phyloP scores from a whole-genome alignment of 2,113 vertebrate species.

The Myxocyprinus asiaticus region DNA sequence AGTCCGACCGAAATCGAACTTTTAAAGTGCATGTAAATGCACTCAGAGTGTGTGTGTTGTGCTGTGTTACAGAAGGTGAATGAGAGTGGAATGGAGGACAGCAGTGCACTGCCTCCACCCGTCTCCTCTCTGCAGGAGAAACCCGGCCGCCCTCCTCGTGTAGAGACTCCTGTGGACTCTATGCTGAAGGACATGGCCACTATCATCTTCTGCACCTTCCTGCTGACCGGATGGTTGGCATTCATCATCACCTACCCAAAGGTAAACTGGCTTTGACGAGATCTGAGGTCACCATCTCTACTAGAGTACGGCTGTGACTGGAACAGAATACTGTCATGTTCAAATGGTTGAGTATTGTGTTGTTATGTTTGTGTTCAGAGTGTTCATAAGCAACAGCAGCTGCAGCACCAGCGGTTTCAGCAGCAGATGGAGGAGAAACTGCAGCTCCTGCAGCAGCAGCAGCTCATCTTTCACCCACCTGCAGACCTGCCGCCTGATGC shows the following conservation, averaged over 20 bases:
- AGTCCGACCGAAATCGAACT: no score
- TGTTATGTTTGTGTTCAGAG: constrained; percentile 68
- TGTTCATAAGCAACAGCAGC: constrained; percentile 87
- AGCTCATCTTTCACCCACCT: constrained; percentile 78
- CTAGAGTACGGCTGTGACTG: no score
- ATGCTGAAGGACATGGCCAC: constrained; percentile 96
- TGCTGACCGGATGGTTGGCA: constrained; percentile 93
- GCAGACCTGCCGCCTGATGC: constrained; percentile 52
- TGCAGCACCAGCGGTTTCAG: constrained; percentile 91
- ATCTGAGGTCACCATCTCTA: no score
- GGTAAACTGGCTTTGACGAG: constrained; percentile 67
- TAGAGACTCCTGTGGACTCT: constrained; percentile 88
- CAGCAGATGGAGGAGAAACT: constrained; percentile 90
- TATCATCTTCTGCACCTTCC: constrained; percentile 93
- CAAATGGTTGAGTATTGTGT: neutral
- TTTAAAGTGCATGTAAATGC: no score
- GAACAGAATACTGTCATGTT: neutral
- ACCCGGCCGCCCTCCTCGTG: constrained; percentile 58
- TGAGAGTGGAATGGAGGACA: constrained; percentile 79
- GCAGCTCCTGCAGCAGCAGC: constrained; percentile 88
- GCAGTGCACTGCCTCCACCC: constrained; percentile 63
- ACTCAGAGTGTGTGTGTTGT: no score
- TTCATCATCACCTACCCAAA: constrained; percentile 96
- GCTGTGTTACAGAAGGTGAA: constrained; percentile 77
- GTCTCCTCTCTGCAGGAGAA: constrained; percentile 83